phyloP scores from a whole-genome alignment of 2,113 vertebrate species.

The Panurus biarmicus region DNA sequence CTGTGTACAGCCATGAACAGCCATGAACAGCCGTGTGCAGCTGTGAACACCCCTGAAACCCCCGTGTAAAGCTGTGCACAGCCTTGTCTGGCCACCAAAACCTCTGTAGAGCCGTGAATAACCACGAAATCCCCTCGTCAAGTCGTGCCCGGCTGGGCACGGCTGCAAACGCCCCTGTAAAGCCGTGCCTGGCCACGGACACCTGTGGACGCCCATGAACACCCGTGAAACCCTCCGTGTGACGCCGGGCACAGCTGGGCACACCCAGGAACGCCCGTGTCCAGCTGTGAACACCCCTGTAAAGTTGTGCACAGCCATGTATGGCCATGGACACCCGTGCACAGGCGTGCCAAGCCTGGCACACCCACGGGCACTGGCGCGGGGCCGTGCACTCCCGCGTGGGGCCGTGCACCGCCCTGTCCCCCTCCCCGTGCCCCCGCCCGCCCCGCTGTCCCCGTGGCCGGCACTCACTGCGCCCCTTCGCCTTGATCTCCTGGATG shows the following conservation, averaged over 20 bases:
- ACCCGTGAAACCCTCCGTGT: rapidly evolving
- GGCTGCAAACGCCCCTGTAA: rapidly evolving
- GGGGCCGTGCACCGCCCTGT: too few species aligned
- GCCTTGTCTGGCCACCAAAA: background rate
- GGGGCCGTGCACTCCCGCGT: background rate
- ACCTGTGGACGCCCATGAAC: rapidly evolving
- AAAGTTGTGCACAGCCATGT: background rate
- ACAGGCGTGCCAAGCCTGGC: background rate
- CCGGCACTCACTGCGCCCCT: slow-evolving; percentile 72
- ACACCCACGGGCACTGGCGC: background rate
- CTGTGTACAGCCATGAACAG: rapidly evolving
- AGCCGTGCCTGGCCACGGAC: rapidly evolving
- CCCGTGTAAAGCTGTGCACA: background rate
- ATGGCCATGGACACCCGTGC: background rate
- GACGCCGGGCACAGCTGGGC: background rate
- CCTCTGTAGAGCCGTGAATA: rapidly evolving
- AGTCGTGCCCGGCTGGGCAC: background rate
- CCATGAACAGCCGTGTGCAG: background rate
- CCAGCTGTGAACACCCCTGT: rapidly evolving
- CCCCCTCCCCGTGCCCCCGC: too few species aligned
- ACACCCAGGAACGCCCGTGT: rapidly evolving
- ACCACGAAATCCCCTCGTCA: rapidly evolving
- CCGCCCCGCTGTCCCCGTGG: background rate
- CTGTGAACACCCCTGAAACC: rapidly evolving
- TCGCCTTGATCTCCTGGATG: slow-evolving; percentile 71